phyloP scores from a whole-genome alignment of 2,797 vertebrate genomes.

The Diplodus sargus region DNA sequence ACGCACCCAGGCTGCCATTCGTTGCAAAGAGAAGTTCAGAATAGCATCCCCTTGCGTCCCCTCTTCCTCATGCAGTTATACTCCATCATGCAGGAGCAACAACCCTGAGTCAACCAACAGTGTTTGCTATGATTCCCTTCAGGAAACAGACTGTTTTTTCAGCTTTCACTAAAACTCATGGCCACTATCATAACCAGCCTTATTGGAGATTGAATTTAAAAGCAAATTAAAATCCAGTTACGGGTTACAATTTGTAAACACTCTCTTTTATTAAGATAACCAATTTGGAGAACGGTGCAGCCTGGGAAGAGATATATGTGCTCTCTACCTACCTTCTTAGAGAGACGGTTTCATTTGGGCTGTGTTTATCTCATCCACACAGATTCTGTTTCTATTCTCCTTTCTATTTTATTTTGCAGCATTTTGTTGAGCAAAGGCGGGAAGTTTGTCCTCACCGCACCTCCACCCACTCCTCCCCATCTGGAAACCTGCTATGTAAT shows the following conservation, averaged over 20 bases:
- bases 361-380: conserved; percentile 25
- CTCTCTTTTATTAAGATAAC: neutral
- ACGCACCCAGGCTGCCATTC: no score
- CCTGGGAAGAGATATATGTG: neutral
- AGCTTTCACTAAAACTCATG: neutral
- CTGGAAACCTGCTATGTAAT: neutral
- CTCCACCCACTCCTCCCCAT: neutral
- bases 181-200: neutral
- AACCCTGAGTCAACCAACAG: neutral
- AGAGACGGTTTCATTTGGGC: neutral
- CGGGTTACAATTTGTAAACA: neutral
- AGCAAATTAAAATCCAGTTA: conserved; percentile 13
- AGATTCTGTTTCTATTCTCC: neutral
- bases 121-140: neutral
- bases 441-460: neutral
- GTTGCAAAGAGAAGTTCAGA: neutral
- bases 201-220: neutral
- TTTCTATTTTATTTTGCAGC: neutral
- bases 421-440: neutral
- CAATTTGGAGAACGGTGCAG: neutral
- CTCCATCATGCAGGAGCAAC: neutral
- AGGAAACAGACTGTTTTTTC: neutral
- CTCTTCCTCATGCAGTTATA: neutral
- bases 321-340: neutral
- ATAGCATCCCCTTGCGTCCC: neutral